Percentiles rank a stretch among this genome's conserved stretches.
These are phyloP conservation scores for Vimba vimba DNA, from an alignment of 2,113 vertebrate species.

Conservation along the genomic window DNA sequence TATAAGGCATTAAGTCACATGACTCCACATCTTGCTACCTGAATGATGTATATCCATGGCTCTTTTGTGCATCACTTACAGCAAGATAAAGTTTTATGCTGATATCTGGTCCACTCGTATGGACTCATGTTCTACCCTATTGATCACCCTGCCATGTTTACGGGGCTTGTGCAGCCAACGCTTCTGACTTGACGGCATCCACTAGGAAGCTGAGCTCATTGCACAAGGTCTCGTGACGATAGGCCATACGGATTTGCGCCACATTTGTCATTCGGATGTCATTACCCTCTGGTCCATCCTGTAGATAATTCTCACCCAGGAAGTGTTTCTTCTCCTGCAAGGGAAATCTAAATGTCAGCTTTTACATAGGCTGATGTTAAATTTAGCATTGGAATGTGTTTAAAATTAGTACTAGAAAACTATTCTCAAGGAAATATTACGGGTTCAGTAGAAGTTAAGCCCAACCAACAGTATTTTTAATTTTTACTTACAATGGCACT, in stretches of 20 bases:
- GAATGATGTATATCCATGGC: not conserved
- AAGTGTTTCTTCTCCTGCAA: conserved; percentile 94
- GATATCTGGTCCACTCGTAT: not conserved
- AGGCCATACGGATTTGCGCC: conserved; percentile 95
- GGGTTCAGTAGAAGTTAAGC: not conserved
- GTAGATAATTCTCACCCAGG: conserved; percentile 87
- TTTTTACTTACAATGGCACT: not conserved
- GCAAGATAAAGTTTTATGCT: not conserved
- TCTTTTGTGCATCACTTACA: not conserved
- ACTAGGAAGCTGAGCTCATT: conserved; percentile 95
- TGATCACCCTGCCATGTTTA: conserved; percentile 49
- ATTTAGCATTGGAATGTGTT: not conserved
- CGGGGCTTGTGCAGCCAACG: conserved; percentile 50
- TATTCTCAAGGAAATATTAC: not conserved
- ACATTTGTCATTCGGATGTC: conserved; percentile 95
- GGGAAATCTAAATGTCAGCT: not conserved
- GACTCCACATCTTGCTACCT: not conserved
- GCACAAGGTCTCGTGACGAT: conserved; percentile 90
- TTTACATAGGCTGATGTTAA: not conserved
- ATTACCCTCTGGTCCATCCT: conserved; percentile 92
- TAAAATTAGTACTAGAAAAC: not conserved
- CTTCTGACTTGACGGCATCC: conserved; percentile 86
- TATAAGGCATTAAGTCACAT: not conserved
- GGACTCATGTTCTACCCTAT: not conserved
- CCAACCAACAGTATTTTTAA: not conserved